Percentiles rank a stretch among this genome's conserved stretches.
Conservation (phyloP, 2,888 invertebrate genomes). For the Agonopterix heracliana region DNA sequence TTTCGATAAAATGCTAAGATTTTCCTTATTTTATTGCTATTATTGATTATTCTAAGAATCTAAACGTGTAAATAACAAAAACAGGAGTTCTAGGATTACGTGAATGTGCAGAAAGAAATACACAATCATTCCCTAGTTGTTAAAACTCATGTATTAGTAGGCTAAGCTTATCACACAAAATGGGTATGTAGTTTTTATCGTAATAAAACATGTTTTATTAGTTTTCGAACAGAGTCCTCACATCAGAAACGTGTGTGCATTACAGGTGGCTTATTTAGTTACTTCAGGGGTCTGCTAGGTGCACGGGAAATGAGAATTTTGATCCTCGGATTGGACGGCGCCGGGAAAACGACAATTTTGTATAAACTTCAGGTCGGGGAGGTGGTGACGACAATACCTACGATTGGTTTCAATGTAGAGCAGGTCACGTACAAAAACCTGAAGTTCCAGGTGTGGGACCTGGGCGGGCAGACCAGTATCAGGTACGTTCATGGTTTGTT, state of each 20-base stretch:
- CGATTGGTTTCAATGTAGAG: conserved; percentile 99
- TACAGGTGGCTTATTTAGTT: conserved; percentile 96
- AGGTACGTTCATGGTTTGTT: conserved; percentile 75
- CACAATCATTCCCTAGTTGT: conserved; percentile 43
- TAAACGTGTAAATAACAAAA: conserved; percentile 11
- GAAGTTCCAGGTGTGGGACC: conserved; percentile 99
- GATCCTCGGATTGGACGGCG: conserved; percentile 98
- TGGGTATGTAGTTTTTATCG: conserved; percentile 52
- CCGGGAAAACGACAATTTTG: conserved; percentile 99
- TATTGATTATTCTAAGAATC: conserved; percentile 23
- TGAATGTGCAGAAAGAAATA: conserved; percentile 28
- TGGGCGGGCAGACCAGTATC: conserved; percentile 99
- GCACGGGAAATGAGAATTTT: conserved; percentile 98
- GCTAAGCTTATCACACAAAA: conserved; percentile 51
- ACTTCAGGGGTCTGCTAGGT: conserved; percentile 96
- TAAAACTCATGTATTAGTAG: conserved; percentile 57
- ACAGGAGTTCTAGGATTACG: conserved; percentile 14
- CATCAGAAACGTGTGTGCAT: conserved; percentile 23
- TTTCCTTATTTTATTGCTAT: conserved; percentile 37
- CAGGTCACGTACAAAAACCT: conserved; percentile 99
- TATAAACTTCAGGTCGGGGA: conserved; percentile 99
- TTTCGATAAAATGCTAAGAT: conserved; percentile 44
- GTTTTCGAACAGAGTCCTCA: conserved; percentile 12
- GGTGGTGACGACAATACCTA: conserved; percentile 98
- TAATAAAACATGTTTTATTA: conserved; percentile 25